These are phyloP conservation scores for Tetragnatha montana DNA, from an alignment of 2,888 invertebrate species.

Conservation along the genomic window DNA sequence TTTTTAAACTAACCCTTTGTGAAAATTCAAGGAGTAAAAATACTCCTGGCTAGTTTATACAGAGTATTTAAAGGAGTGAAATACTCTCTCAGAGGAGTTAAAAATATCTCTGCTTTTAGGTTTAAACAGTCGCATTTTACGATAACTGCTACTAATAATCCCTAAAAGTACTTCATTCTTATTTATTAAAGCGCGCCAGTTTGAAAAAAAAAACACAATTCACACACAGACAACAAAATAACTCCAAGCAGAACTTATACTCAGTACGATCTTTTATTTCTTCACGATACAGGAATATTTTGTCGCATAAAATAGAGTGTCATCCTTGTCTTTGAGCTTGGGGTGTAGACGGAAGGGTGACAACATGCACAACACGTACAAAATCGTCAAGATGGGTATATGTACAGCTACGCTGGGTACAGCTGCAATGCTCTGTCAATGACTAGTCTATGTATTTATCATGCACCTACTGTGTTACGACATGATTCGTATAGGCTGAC, in stretches of 20 bases:
- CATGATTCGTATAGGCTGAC: too few species aligned
- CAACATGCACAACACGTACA: constrained; percentile 26
- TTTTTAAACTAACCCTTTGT: too few species aligned
- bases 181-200: too few species aligned
- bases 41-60: too few species aligned
- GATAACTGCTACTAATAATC: too few species aligned
- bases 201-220: neutral
- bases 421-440: neutral
- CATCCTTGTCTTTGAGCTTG: constrained; percentile 46
- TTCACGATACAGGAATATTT: constrained; percentile 37
- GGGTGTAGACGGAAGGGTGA: constrained; percentile 36
- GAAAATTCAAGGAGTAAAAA: too few species aligned
- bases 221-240: neutral
- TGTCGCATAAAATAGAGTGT: constrained; percentile 37
- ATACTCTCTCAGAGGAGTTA: too few species aligned
- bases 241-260: neutral
- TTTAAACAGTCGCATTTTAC: too few species aligned
- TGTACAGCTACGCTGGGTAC: constrained; percentile 10
- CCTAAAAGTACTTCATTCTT: too few species aligned
- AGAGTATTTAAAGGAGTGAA: too few species aligned
- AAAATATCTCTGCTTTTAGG: too few species aligned
- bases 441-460: neutral
- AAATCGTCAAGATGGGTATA: constrained; percentile 11
- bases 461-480: too few species aligned
- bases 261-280: constrained; percentile 43